Evolutionary conservation across 2,888 invertebrate species (phyloP).

Genomic region (Caenorhabditis doughertyi): DNA sequence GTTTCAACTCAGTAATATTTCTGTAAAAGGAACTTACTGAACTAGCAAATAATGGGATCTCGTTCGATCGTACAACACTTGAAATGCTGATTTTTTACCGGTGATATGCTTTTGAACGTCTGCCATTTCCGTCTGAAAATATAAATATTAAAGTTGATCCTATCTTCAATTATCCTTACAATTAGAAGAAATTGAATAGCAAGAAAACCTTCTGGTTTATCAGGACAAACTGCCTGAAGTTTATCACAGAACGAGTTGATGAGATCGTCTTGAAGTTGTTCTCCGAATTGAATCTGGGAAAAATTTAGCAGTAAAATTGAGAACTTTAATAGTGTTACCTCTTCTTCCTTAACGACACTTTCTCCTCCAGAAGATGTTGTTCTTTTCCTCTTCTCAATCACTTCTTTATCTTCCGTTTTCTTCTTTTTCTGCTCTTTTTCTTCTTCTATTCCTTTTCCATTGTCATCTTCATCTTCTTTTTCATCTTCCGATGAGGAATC

Average conservation of each 20-base stretch:
- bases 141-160: too few relatives aligned
- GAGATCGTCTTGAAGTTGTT: slow-evolving; percentile 67
- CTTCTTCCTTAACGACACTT: not conserved
- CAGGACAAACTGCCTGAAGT: slow-evolving; percentile 59
- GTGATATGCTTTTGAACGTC: slow-evolving; percentile 46
- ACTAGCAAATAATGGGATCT: slow-evolving; percentile 62
- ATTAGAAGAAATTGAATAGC: slow-evolving; percentile 67
- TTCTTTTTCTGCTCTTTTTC: not conserved
- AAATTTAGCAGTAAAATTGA: not conserved
- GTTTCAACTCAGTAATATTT: not conserved
- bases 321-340: not conserved
- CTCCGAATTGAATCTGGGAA: slow-evolving; percentile 55
- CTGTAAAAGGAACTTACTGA: slow-evolving; percentile 27
- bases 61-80: slow-evolving; percentile 61
- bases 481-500: slow-evolving; percentile 18
- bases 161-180: too few relatives aligned
- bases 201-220: slow-evolving; percentile 56
- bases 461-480: not conserved
- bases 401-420: not conserved
- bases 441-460: not conserved
- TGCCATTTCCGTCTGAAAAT: slow-evolving; percentile 58
- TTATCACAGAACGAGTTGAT: slow-evolving; percentile 69
- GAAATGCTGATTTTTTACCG: slow-evolving; percentile 48
- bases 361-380: not conserved
- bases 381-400: not conserved